Percentiles rank a stretch among this genome's conserved stretches.
Conservation (phyloP, 37 sponge, comb jelly and placozoan species). For the Tethya wilhelma region DNA sequence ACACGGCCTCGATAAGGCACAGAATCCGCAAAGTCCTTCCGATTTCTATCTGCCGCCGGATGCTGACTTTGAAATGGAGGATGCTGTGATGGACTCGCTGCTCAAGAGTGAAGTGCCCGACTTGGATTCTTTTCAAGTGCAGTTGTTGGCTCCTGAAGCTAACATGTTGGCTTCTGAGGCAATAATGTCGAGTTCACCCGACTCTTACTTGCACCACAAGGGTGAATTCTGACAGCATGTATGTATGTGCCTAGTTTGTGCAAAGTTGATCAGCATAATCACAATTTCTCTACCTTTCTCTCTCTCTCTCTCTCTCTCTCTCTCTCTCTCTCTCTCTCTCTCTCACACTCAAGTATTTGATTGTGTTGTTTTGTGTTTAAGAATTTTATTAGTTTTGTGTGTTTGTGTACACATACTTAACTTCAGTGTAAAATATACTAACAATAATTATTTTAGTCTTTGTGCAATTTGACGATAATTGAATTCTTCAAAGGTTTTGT, state of each 20-base stretch:
- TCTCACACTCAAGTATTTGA: too few species aligned
- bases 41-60: conserved; percentile 19
- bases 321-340: too few species aligned
- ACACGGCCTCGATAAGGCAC: conserved; percentile 4
- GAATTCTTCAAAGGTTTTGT: too few species aligned
- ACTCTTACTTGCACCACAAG: conserved; percentile 11
- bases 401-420: too few species aligned
- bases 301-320: neutral
- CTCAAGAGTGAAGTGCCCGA: conserved; percentile 34
- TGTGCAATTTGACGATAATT: too few species aligned
- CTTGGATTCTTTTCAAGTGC: conserved; percentile 47
- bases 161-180: neutral
- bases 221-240: neutral
- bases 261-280: neutral
- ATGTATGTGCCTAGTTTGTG: neutral
- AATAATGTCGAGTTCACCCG: conserved; percentile 27
- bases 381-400: too few species aligned
- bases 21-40: conserved; percentile 2
- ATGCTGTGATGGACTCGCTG: conserved; percentile 56
- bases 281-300: neutral
- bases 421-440: too few species aligned
- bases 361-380: too few species aligned
- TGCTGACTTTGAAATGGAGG: conserved; percentile 60
- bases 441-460: too few species aligned
- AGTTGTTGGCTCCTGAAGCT: conserved; percentile 9